Conservation (phyloP, 2,113 vertebrate species). For the Silurus asotus region DNA sequence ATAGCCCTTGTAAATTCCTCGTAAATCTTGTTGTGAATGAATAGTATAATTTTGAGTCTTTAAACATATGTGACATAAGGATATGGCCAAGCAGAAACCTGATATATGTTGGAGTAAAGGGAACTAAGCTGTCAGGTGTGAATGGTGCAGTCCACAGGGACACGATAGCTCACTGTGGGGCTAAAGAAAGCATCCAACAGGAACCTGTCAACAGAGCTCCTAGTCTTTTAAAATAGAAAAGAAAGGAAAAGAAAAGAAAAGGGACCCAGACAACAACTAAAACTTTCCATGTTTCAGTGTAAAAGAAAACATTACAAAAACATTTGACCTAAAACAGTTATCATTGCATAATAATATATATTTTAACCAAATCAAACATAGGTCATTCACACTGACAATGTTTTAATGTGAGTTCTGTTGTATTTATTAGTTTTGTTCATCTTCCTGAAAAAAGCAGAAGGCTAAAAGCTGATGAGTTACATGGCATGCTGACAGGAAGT, state of each 20-base stretch:
- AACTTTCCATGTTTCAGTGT: not conserved
- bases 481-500: constrained; percentile 37
- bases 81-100: constrained; percentile 2
- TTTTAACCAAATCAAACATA: not conserved
- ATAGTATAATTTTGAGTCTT: not conserved
- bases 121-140: constrained; percentile 44
- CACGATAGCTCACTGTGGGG: constrained; percentile 10
- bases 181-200: constrained; percentile 34
- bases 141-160: constrained; percentile 44
- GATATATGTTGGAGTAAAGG: constrained; percentile 11
- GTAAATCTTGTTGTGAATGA: not conserved
- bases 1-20: not conserved
- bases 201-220: not conserved
- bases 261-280: not conserved
- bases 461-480: constrained; percentile 10
- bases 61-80: constrained; percentile 1
- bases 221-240: constrained; percentile 5
- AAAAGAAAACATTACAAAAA: not conserved
- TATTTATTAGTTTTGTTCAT: not conserved
- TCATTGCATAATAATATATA: not conserved
- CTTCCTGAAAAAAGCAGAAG: not conserved
- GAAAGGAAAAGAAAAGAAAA: not conserved
- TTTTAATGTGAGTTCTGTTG: not conserved
- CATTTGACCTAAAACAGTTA: not conserved
- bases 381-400: not conserved